phyloP scores from a whole-genome alignment of 64 coral and sea anemone species.

The Actinia equina region DNA sequence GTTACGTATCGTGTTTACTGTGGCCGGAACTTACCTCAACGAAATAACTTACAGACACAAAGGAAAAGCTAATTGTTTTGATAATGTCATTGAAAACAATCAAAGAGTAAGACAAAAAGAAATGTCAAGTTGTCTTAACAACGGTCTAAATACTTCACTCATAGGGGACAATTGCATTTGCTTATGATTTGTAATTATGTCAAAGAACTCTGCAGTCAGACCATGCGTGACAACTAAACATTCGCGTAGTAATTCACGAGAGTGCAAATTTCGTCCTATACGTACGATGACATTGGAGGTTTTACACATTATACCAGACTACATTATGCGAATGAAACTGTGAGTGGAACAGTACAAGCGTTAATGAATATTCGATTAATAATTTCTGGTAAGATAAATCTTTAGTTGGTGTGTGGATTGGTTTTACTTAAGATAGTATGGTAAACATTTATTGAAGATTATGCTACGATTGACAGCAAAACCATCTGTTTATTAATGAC shows the following conservation, averaged over 20 bases:
- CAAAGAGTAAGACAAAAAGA: conserved; percentile 5
- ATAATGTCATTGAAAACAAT: conserved; percentile 4
- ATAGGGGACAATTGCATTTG: background rate
- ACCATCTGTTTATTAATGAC: background rate
- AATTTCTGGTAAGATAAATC: background rate
- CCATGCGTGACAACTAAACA: background rate
- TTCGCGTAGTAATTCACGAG: background rate
- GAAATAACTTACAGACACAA: background rate
- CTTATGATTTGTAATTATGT: background rate
- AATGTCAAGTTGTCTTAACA: conserved; percentile 8
- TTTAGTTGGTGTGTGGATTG: background rate
- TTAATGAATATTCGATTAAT: background rate
- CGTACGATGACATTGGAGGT: background rate
- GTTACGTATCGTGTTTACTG: background rate
- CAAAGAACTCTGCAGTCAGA: background rate
- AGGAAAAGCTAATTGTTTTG: conserved; percentile 13
- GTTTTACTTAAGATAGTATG: background rate
- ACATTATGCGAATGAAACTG: background rate
- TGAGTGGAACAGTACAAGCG: background rate
- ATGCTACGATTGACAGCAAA: background rate
- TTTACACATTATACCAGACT: background rate
- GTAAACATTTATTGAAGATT: background rate
- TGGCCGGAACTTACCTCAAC: conserved; percentile 11
- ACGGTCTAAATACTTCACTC: background rate
- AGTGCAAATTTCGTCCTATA: background rate